These are phyloP conservation scores for Alectoris magna DNA, from an alignment of 2,797 vertebrate species.

Conservation along the genomic window DNA sequence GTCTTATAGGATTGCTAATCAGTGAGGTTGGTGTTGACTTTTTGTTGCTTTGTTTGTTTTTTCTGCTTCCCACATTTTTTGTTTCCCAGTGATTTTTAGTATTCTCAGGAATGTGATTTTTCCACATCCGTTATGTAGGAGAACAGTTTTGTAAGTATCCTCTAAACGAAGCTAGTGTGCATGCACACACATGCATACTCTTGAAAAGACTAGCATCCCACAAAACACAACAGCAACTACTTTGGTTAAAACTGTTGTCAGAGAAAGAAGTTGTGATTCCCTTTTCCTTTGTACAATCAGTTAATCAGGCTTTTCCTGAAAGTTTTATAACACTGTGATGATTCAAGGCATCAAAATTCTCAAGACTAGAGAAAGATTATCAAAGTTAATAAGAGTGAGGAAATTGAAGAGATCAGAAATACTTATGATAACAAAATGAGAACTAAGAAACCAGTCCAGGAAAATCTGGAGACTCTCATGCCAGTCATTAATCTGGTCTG, in stretches of 20 bases:
- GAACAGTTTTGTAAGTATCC: not conserved
- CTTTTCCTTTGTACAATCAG: not conserved
- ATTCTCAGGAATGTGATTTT: not conserved
- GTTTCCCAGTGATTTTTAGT: not conserved
- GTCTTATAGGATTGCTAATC: not conserved
- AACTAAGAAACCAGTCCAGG: constrained; percentile 27
- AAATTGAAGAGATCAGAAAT: constrained; percentile 40
- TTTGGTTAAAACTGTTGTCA: not conserved
- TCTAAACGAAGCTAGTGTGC: not conserved
- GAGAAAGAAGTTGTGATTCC: not conserved
- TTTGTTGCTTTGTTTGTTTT: not conserved
- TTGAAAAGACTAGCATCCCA: not conserved
- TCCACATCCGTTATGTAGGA: not conserved
- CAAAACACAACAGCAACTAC: not conserved
- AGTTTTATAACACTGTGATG: not conserved
- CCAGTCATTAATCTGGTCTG: not conserved
- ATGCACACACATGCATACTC: not conserved
- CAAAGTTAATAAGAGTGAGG: constrained; percentile 7
- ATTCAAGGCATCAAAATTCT: constrained; percentile 1
- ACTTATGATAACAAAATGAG: constrained; percentile 25
- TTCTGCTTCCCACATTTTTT: not conserved
- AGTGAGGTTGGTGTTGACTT: fast-evolving
- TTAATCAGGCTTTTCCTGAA: not conserved
- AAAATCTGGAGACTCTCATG: constrained; percentile 4
- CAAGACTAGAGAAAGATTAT: constrained; percentile 20